Evolutionary conservation across 1,140 invertebrate species (phyloP).

Genomic region (Teleogryllus occipitalis): DNA sequence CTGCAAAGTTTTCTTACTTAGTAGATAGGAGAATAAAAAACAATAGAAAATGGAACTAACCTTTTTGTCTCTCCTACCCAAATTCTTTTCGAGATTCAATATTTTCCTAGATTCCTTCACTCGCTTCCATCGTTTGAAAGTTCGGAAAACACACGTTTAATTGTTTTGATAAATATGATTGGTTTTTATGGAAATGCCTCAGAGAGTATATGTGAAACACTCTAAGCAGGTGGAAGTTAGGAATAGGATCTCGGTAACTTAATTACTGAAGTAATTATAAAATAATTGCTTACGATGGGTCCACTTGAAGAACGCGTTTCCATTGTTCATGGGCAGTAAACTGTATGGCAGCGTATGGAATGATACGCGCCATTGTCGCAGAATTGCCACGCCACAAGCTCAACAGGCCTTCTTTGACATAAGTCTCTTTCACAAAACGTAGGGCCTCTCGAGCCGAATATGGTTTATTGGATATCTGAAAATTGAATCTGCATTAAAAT

Average conservation of each 20-base stretch:
- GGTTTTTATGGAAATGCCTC: no score
- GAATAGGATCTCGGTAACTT: neutral
- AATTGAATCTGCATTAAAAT: neutral
- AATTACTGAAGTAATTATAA: neutral
- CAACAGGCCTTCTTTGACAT: constrained; percentile 63
- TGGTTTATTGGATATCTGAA: constrained; percentile 47
- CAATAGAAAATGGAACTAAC: no score
- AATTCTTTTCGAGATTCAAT: no score
- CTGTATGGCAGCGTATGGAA: constrained; percentile 96
- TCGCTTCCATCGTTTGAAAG: no score
- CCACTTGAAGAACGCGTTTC: constrained; percentile 70
- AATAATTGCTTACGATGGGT: constrained; percentile 30
- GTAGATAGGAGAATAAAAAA: no score
- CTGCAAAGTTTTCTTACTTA: no score
- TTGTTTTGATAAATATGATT: no score
- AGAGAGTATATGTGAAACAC: no score
- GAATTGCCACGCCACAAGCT: constrained; percentile 95
- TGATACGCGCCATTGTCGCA: constrained; percentile 92
- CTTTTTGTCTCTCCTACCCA: no score
- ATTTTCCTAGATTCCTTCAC: no score
- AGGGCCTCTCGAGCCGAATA: constrained; percentile 74
- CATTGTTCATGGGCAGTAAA: constrained; percentile 96
- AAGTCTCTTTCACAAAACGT: constrained; percentile 63
- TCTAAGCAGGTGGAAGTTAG: neutral
- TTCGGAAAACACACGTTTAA: no score